These are phyloP conservation scores for Chrysotoxum bicinctum DNA, from an alignment of 2,888 invertebrate species.

Conservation along the genomic window DNA sequence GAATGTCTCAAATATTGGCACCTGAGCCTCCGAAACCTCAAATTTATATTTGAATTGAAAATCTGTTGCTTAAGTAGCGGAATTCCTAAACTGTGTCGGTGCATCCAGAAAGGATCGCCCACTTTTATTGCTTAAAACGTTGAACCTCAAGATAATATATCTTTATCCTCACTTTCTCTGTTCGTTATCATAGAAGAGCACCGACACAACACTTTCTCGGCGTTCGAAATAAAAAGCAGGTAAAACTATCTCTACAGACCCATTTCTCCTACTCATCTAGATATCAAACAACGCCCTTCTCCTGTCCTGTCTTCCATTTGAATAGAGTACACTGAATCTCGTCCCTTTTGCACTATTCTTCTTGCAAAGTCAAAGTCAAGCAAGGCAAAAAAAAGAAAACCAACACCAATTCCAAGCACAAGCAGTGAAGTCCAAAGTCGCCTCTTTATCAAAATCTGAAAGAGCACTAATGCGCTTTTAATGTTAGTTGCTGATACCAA, in stretches of 20 bases:
- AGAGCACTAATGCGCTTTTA: slow-evolving; percentile 82
- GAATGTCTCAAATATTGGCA: no score
- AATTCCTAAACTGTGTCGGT: no score
- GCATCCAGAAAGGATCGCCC: not conserved
- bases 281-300: not conserved
- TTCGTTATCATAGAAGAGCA: slow-evolving; percentile 8
- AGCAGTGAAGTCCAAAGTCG: slow-evolving; percentile 59
- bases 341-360: slow-evolving; percentile 39
- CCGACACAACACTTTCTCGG: slow-evolving; percentile 8
- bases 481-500: slow-evolving; percentile 81
- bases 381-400: not conserved
- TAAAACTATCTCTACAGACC: not conserved
- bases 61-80: no score
- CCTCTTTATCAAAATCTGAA: slow-evolving; percentile 75
- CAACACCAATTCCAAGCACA: not conserved
- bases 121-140: not conserved
- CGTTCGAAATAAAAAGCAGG: not conserved
- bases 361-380: not conserved
- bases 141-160: not conserved
- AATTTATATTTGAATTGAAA: no score
- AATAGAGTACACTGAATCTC: not conserved
- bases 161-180: slow-evolving; percentile 10
- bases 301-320: not conserved
- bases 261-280: slow-evolving; percentile 11
- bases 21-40: no score